phyloP scores from a whole-genome alignment of 2,113 vertebrate genomes.

The Oryzias celebensis region DNA sequence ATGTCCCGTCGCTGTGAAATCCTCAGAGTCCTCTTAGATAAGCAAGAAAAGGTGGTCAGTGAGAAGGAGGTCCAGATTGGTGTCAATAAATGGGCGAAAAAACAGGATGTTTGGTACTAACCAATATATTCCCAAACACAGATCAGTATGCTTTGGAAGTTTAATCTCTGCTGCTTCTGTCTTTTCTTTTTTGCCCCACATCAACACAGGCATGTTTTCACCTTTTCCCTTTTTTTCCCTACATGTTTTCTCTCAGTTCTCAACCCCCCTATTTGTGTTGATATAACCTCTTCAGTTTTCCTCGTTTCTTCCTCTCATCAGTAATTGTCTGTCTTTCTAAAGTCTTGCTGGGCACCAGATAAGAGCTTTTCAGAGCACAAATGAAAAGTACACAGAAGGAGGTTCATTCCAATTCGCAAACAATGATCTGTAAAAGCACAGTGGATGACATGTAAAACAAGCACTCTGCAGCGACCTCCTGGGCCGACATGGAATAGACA shows the following conservation, averaged over 20 bases:
- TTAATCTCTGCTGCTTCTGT: not conserved
- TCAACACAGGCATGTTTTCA: not conserved
- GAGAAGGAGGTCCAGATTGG: no score
- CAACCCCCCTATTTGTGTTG: constrained; percentile 11
- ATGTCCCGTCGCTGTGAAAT: no score
- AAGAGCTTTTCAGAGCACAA: constrained; percentile 53
- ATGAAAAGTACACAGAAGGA: constrained; percentile 53
- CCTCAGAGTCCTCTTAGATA: no score
- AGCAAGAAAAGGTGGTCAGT: no score
- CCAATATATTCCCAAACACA: no score
- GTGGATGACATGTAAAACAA: constrained; percentile 58
- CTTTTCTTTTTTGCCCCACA: not conserved
- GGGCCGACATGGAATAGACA: constrained; percentile 56
- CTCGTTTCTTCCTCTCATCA: constrained; percentile 12
- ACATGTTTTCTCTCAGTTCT: constrained; percentile 7
- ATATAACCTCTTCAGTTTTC: constrained; percentile 22
- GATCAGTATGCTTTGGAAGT: not conserved
- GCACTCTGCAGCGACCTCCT: constrained; percentile 51
- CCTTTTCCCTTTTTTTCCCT: not conserved
- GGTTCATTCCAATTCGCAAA: constrained; percentile 50
- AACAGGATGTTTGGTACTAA: no score
- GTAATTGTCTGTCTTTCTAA: constrained; percentile 37
- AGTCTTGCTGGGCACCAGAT: constrained; percentile 48
- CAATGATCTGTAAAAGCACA: constrained; percentile 61
- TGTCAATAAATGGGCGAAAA: no score